Evolutionary conservation across 2,113 vertebrate species (phyloP).

Genomic region (Anas platyrhynchos): DNA sequence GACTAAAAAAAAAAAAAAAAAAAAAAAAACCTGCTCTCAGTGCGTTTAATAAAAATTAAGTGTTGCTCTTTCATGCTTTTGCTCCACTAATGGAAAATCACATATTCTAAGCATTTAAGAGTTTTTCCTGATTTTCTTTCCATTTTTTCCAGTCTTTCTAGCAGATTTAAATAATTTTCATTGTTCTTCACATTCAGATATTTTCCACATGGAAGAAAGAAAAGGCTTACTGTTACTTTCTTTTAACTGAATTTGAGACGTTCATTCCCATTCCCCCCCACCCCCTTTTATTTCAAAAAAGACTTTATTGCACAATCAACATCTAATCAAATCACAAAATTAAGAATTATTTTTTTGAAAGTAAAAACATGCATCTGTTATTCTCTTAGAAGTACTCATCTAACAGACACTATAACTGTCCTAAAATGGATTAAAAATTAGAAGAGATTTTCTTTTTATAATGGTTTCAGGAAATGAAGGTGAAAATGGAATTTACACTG

Average conservation of each 20-base stretch:
- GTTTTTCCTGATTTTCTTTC: neutral
- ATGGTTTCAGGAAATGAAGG: neutral
- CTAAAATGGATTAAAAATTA: neutral
- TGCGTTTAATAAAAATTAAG: neutral
- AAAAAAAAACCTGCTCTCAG: neutral
- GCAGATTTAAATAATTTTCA: neutral
- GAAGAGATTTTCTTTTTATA: neutral
- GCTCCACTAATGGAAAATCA: neutral
- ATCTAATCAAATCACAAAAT: slow-evolving; percentile 4
- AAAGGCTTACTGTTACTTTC: neutral
- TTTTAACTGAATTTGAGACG: neutral
- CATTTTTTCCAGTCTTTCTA: neutral
- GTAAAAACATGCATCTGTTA: neutral
- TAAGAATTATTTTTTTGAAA: neutral
- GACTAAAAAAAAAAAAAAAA: neutral
- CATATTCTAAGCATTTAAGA: neutral
- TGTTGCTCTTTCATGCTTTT: neutral
- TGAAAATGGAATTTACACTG: neutral
- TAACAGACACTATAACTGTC: neutral
- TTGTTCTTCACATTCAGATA: neutral
- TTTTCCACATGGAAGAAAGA: neutral
- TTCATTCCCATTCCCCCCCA: neutral
- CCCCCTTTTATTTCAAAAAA: neutral
- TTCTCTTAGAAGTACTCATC: neutral
- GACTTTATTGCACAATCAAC: slow-evolving; percentile 21